Evolutionary conservation across 2,888 invertebrate species (phyloP), one percentile per base, ranked within the genome.

Genomic region (Nyleta sp.): DNA sequence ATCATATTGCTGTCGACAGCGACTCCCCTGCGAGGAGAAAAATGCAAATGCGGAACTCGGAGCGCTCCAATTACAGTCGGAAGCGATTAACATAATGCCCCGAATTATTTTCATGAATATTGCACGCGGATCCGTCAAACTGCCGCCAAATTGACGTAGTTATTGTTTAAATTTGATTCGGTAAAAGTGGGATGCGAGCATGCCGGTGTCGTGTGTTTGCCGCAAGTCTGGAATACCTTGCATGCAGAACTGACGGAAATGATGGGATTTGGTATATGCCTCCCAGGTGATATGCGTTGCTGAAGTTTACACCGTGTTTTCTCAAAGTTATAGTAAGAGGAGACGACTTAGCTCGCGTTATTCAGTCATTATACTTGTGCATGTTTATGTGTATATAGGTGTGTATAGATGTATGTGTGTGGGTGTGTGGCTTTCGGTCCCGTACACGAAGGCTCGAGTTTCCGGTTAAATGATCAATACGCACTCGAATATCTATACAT

Each of bases 241-340:
- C 68, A 64, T 57, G 50, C 64, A 57, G 57, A 67, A 38, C 77
- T 71, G 77, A 71, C 67, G 60, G 59, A 77, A 71, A 70, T 71
- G 65, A 77, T 71, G 53, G 67, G 44, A 71, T 77, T 77, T 60
- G 50, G 71, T 77, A 53, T 52, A 71, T 71, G 71, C 76, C 76
- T 76, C 65, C 57, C 55, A 76, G 70, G 65, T 62, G 71, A 71
- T 64, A 68, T 65, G 52, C 55, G 65, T 76, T 76, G 52, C 52
- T 68, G 48, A 68, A 75, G 68, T 68, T 59, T 70, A 71, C 70
- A 76, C 57, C 75, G n/a, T 64, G 70, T 76, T 76, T 76, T 76
- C 55, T 70, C 55, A 44, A 70, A 76, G 40, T 70, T 76, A 22
- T 44, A 50, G 55, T 70, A 50, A 60, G 64, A 60, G 28, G 46